Conservation (phyloP, 2,888 invertebrate genomes). For the Drosophila kanekoi region DNA sequence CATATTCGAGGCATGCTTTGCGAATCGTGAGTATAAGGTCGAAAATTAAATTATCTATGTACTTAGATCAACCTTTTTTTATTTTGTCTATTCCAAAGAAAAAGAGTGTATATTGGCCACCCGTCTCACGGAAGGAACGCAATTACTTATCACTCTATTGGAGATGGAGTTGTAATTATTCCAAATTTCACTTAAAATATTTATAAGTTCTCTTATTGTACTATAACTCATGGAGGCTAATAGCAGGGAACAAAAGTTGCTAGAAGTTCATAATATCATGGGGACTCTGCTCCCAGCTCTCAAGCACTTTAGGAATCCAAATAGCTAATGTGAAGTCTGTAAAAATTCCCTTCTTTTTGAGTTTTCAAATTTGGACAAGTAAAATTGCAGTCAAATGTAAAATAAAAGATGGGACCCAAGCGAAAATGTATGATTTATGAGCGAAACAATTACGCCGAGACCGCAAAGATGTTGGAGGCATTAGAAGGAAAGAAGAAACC, state of each 20-base stretch:
- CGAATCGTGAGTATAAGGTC: too few species aligned
- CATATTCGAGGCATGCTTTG: too few species aligned
- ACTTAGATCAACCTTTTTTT: too few species aligned
- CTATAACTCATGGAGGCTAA: too few species aligned
- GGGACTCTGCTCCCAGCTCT: background rate
- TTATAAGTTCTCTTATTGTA: too few species aligned
- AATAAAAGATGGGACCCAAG: slow-evolving; percentile 61
- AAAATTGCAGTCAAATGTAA: slow-evolving; percentile 70
- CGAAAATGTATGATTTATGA: slow-evolving; percentile 78
- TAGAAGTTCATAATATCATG: background rate
- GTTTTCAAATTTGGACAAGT: slow-evolving; percentile 57
- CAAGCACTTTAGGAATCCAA: too few species aligned
- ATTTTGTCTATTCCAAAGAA: too few species aligned
- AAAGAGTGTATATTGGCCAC: too few species aligned
- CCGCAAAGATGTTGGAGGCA: slow-evolving; percentile 74
- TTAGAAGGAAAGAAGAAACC: slow-evolving; percentile 44
- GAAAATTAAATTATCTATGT: too few species aligned
- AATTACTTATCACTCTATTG: too few species aligned
- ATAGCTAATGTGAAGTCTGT: slow-evolving; percentile 44
- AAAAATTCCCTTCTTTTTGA: slow-evolving; percentile 48
- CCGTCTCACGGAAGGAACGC: too few species aligned
- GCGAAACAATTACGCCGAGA: slow-evolving; percentile 69
- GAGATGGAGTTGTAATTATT: background rate
- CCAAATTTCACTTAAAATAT: background rate
- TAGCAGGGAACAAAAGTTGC: too few species aligned